Evolutionary conservation across 37 sponge, comb jelly and placozoan species (phyloP).

Genomic region (Axinella damicornis): DNA sequence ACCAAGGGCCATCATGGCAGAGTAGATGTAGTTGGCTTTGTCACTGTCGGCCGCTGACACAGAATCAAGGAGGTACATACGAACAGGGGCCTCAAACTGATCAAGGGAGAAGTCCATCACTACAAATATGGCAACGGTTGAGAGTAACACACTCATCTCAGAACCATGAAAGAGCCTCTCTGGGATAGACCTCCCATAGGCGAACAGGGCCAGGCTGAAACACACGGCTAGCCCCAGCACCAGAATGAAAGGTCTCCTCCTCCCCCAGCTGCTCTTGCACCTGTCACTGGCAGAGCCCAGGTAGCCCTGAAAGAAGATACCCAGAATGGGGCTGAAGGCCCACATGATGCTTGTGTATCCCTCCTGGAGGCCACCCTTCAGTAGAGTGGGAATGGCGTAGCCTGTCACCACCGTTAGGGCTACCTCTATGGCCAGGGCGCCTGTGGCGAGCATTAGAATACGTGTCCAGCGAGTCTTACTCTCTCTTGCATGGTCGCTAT

Average conservation of each 20-base stretch:
- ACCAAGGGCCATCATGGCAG: slow-evolving; percentile 8
- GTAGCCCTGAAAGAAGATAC: slow-evolving; percentile 51
- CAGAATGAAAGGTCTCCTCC: slow-evolving; percentile 55
- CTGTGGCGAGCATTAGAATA: slow-evolving; percentile 3
- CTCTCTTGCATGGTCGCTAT: too few species aligned
- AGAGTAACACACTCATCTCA: background rate
- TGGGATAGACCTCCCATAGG: slow-evolving; percentile 10
- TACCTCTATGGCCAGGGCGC: slow-evolving; percentile 15
- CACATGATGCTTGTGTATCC: slow-evolving; percentile 23
- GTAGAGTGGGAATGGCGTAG: slow-evolving; percentile 29
- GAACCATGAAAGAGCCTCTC: background rate
- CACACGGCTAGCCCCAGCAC: background rate
- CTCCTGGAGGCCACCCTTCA: slow-evolving; percentile 12
- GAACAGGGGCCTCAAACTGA: slow-evolving; percentile 17
- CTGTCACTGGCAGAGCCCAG: slow-evolving; percentile 47
- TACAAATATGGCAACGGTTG: background rate
- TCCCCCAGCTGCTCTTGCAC: slow-evolving; percentile 56
- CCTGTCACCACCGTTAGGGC: slow-evolving; percentile 20
- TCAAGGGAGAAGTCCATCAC: slow-evolving; percentile 41
- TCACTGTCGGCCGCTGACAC: slow-evolving; percentile 18
- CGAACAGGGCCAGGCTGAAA: slow-evolving; percentile 15
- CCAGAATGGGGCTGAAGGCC: slow-evolving; percentile 55
- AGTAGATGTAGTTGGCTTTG: slow-evolving; percentile 26
- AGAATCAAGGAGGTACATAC: slow-evolving; percentile 52
- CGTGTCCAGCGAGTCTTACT: background rate